Percentiles rank a stretch among this genome's conserved stretches.
Evolutionary conservation across 2,113 vertebrate genomes (phyloP).

Genomic region (Stegostoma tigrinum): DNA sequence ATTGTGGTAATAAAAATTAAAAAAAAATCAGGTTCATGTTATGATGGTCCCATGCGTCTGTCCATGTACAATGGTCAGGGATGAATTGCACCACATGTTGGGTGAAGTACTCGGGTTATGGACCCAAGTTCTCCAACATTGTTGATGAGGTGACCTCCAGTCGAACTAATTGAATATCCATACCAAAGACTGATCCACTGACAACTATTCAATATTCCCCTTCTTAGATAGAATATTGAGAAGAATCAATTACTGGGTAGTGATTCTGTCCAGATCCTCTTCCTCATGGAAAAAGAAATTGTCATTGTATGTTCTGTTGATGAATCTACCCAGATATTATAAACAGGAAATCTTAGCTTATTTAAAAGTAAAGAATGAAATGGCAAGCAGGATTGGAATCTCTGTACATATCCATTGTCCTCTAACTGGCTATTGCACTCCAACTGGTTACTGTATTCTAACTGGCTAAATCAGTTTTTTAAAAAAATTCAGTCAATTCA

Average conservation of each 20-base stretch:
- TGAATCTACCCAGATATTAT: neutral
- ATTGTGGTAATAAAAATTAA: conserved; percentile 5
- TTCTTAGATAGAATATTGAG: neutral
- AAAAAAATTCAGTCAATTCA: neutral
- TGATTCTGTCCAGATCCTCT: neutral
- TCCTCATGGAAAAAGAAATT: neutral
- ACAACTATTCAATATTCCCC: conserved; percentile 27
- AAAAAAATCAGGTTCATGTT: neutral
- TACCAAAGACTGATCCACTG: neutral
- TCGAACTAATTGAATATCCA: conserved; percentile 19
- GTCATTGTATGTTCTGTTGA: neutral
- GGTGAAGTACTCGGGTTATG: neutral
- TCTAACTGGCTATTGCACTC: too few species aligned
- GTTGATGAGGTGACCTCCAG: conserved; percentile 20
- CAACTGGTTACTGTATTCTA: too few species aligned
- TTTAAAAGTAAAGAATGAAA: neutral
- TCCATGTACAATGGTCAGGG: neutral
- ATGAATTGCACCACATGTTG: neutral
- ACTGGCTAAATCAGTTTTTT: too few species aligned
- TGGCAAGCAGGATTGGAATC: neutral
- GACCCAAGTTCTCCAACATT: neutral
- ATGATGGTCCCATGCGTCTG: neutral
- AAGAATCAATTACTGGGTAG: neutral
- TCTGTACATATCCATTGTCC: neutral
- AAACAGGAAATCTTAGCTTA: neutral